These are phyloP conservation scores for Petrolisthes cinctipes DNA, from an alignment of 2,888 invertebrate genomes.

Conservation along the genomic window DNA sequence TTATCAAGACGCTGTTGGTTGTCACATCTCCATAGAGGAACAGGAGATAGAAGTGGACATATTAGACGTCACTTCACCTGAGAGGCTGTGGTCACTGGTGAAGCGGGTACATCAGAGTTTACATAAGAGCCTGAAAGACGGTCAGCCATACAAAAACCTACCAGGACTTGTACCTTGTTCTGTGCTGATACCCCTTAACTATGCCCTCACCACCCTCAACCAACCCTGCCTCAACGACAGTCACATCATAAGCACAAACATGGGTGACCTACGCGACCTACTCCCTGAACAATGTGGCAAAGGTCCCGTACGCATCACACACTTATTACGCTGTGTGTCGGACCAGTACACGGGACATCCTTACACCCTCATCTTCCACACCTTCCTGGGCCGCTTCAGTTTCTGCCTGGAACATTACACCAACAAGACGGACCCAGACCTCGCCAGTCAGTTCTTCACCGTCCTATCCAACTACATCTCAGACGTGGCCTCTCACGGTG, in stretches of 20 bases:
- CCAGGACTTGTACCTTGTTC: slow-evolving; percentile 21
- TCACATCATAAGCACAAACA: slow-evolving; percentile 62
- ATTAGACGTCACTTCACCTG: slow-evolving; percentile 14
- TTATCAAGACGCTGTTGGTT: slow-evolving; percentile 51
- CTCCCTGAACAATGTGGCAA: slow-evolving; percentile 34
- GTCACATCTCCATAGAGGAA: slow-evolving; percentile 60
- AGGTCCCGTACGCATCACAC: slow-evolving; percentile 46
- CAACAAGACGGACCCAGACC: slow-evolving; percentile 53
- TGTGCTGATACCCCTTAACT: slow-evolving; percentile 55
- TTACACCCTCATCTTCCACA: slow-evolving; percentile 59
- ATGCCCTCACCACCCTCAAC: slow-evolving; percentile 37
- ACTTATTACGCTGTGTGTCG: slow-evolving; percentile 50
- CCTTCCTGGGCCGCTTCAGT: slow-evolving; percentile 55
- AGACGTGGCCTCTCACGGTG: slow-evolving; percentile 24
- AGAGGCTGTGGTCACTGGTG: slow-evolving; percentile 50
- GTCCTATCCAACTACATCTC: slow-evolving; percentile 23
- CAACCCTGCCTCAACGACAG: slow-evolving; percentile 51
- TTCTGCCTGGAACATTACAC: slow-evolving; percentile 56
- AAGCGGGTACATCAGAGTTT: slow-evolving; percentile 24
- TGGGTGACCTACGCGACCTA: slow-evolving; percentile 57
- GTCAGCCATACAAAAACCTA: slow-evolving; percentile 17
- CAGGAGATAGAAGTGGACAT: slow-evolving; percentile 25
- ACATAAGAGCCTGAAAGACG: slow-evolving; percentile 1
- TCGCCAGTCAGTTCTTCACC: slow-evolving; percentile 48
- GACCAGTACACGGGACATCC: slow-evolving; percentile 48